These are phyloP conservation scores for Conistra vaccinii DNA, from an alignment of 2,888 invertebrate genomes.

Conservation along the genomic window DNA sequence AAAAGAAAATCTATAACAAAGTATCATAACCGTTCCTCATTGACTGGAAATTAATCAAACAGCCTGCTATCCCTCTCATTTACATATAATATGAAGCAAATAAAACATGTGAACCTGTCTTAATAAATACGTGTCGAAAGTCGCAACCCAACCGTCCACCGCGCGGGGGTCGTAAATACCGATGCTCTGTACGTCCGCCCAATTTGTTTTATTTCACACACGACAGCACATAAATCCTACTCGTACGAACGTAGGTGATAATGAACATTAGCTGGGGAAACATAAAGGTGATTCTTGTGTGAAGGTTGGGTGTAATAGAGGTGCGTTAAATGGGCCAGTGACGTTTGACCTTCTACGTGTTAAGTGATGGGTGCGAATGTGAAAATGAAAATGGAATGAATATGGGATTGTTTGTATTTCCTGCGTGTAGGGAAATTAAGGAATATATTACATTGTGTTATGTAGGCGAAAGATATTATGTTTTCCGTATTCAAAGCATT, in stretches of 20 bases:
- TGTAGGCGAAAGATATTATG: not conserved
- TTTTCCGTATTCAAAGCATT: not conserved
- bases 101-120: constrained; percentile 39
- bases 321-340: constrained; percentile 36
- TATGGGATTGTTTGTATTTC: constrained; percentile 18
- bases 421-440: not conserved
- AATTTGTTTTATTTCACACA: constrained; percentile 65
- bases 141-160: constrained; percentile 25
- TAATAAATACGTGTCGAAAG: constrained; percentile 58
- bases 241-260: constrained; percentile 1
- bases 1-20: not conserved
- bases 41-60: constrained; percentile 25
- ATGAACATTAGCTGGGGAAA: not conserved
- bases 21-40: not conserved
- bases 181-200: constrained; percentile 42
- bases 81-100: constrained; percentile 50
- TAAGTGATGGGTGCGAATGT: constrained; percentile 52
- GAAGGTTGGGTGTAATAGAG: constrained; percentile 3
- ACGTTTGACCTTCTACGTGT: constrained; percentile 47
- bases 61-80: constrained; percentile 46
- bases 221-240: constrained; percentile 39
- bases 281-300: constrained; percentile 20
- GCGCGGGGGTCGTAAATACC: constrained; percentile 54
- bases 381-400: constrained; percentile 23
- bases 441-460: constrained; percentile 1